These are phyloP conservation scores for Mesochorus sp. DNA, from an alignment of 2,888 invertebrate species.

Conservation along the genomic window DNA sequence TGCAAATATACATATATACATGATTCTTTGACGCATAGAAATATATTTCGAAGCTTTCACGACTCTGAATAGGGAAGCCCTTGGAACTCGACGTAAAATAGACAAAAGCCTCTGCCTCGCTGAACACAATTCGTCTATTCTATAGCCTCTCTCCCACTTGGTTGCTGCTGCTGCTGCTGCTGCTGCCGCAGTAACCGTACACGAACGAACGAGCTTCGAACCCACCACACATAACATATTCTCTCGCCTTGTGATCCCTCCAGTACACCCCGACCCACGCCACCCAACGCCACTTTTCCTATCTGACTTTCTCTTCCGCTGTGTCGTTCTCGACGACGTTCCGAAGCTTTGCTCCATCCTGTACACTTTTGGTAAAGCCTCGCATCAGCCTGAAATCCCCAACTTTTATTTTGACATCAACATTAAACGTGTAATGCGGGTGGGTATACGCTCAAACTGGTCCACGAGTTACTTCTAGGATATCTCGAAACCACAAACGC, in stretches of 20 bases:
- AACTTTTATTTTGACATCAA: no score
- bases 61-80: slow-evolving; percentile 78
- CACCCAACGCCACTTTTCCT: slow-evolving; percentile 51
- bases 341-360: slow-evolving; percentile 39
- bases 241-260: slow-evolving; percentile 63
- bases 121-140: slow-evolving; percentile 80
- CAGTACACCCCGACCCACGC: neutral
- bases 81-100: slow-evolving; percentile 80
- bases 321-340: slow-evolving; percentile 40
- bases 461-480: no score
- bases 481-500: no score
- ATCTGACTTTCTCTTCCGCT: slow-evolving; percentile 49
- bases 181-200: slow-evolving; percentile 75
- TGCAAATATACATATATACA: neutral
- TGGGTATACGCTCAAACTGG: neutral
- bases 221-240: slow-evolving; percentile 74
- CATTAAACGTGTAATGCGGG: neutral
- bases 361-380: no score
- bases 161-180: neutral
- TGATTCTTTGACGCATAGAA: slow-evolving; percentile 68
- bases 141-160: slow-evolving; percentile 47
- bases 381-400: no score
- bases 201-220: slow-evolving; percentile 77
- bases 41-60: slow-evolving; percentile 80
- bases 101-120: slow-evolving; percentile 78